Percentiles rank a stretch among this genome's conserved stretches.
Conservation (phyloP, 2,113 vertebrate genomes). For the Mixornis gularis region DNA sequence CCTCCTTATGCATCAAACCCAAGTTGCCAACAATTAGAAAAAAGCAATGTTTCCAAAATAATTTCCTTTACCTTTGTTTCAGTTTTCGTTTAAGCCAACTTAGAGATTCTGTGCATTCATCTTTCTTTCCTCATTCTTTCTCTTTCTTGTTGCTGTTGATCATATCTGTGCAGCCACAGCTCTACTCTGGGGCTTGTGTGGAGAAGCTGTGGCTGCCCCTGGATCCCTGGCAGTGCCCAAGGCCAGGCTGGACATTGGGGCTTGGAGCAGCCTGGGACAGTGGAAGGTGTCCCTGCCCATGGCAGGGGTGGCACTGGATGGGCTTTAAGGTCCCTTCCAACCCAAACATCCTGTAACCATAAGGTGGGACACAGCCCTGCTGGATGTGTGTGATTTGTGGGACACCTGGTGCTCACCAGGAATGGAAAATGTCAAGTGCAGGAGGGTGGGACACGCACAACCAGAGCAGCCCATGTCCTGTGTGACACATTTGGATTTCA, state of each 20-base stretch:
- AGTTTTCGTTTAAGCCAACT: neutral
- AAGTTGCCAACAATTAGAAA: neutral
- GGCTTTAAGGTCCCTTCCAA: neutral
- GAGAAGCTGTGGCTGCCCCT: neutral
- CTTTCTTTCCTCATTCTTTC: neutral
- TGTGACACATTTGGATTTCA: neutral
- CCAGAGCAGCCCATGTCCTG: accelerated
- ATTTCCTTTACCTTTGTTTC: neutral
- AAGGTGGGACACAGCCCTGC: neutral
- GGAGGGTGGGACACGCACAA: accelerated
- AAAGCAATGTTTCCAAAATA: neutral
- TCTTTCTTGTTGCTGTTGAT: neutral
- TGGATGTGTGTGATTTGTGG: accelerated
- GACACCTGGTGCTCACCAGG: accelerated
- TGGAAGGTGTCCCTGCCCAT: neutral
- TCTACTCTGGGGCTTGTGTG: neutral
- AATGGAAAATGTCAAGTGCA: accelerated
- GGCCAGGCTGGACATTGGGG: neutral
- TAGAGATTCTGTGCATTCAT: neutral
- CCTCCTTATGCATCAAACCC: neutral
- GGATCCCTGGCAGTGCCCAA: neutral
- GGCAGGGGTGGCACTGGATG: neutral
- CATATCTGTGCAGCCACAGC: neutral
- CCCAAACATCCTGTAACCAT: neutral
- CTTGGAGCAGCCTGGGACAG: neutral